Percentiles rank a stretch among this genome's conserved stretches.
Evolutionary conservation across 1,140 invertebrate species (phyloP).

Genomic region (Drosophila subobscura): DNA sequence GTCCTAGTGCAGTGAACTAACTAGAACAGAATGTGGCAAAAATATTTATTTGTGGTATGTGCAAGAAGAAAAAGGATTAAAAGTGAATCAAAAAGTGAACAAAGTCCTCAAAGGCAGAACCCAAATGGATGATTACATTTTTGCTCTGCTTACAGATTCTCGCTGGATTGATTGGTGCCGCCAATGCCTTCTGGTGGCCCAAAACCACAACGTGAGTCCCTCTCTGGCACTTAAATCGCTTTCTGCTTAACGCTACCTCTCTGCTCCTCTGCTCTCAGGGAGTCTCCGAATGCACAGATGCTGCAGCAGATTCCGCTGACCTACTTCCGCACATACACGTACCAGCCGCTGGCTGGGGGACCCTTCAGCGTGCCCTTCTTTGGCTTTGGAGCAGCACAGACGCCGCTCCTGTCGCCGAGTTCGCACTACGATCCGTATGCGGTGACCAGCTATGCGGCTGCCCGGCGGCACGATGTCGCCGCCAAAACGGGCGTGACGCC

Average conservation of each 20-base stretch:
- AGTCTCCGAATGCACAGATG: slow-evolving; percentile 49
- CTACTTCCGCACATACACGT: slow-evolving; percentile 80
- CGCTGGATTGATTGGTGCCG: neutral
- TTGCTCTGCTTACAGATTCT: slow-evolving; percentile 31
- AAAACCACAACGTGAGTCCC: slow-evolving; percentile 66
- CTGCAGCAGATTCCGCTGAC: slow-evolving; percentile 78
- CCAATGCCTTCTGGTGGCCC: slow-evolving; percentile 72
- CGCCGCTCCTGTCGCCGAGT: slow-evolving; percentile 49
- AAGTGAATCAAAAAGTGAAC: neutral
- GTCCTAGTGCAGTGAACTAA: slow-evolving; percentile 9
- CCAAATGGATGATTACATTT: neutral
- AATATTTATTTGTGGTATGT: slow-evolving; percentile 56
- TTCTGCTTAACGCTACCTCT: neutral
- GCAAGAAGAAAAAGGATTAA: neutral
- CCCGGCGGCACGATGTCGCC: slow-evolving; percentile 50
- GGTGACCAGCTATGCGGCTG: slow-evolving; percentile 68
- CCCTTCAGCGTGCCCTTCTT: slow-evolving; percentile 65
- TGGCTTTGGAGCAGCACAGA: slow-evolving; percentile 61
- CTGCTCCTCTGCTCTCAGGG: slow-evolving; percentile 28
- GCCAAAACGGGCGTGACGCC: slow-evolving; percentile 49
- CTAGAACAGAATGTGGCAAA: slow-evolving; percentile 46
- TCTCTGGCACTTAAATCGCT: too few relatives aligned
- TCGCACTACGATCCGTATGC: slow-evolving; percentile 65
- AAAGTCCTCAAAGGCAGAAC: neutral
- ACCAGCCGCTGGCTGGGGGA: slow-evolving; percentile 63